A percentile compares a stretch with the other conserved stretches of the same genome.
Evolutionary conservation across 2,888 invertebrate species (phyloP).

Genomic region (Pristionchus mayeri): DNA sequence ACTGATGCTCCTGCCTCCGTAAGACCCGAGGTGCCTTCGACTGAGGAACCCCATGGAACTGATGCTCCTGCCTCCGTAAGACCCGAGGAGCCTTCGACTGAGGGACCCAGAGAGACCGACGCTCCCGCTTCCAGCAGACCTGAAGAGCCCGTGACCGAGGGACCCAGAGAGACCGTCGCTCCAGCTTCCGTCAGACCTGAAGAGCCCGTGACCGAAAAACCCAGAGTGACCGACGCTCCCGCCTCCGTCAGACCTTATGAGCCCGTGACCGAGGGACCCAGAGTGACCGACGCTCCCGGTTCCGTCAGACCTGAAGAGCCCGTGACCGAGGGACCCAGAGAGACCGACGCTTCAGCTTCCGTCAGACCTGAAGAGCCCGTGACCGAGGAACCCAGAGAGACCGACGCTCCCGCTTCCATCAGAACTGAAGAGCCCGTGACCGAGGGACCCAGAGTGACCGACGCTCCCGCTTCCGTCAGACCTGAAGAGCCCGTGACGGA

Average conservation of each 20-base stretch:
- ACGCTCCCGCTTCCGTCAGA: neutral
- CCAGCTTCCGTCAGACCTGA: neutral
- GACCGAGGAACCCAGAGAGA: neutral
- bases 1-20: no score
- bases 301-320: neutral
- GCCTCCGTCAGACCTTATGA: neutral
- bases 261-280: neutral
- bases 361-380: neutral
- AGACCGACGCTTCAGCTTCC: no score
- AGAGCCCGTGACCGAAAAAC: neutral
- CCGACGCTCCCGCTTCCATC: neutral
- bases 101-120: neutral
- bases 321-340: neutral
- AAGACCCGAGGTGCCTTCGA: neutral
- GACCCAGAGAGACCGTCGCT: no score
- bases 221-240: neutral
- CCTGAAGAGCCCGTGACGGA: neutral
- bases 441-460: neutral
- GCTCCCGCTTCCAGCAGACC: neutral
- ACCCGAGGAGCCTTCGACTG: neutral
- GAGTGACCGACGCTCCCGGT: neutral
- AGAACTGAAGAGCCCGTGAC: neutral
- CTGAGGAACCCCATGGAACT: neutral
- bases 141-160: neutral
- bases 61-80: neutral